Percentiles rank a stretch among this genome's conserved stretches.
These are phyloP conservation scores for Ptychobarbus kaznakovi DNA, from an alignment of 2,797 vertebrate genomes.

Conservation along the genomic window DNA sequence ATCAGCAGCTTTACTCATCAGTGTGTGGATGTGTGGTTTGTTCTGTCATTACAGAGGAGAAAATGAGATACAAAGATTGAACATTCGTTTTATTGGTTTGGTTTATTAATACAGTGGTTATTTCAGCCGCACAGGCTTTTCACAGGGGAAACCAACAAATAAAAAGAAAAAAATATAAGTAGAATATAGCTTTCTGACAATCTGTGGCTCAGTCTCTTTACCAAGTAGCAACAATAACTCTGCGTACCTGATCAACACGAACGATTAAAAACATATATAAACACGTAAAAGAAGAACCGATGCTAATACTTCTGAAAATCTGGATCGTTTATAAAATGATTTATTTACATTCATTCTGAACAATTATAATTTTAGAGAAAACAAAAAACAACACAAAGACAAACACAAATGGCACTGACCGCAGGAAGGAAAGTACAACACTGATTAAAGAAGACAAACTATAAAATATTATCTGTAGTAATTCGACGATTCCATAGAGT, in stretches of 20 bases:
- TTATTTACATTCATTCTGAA: constrained; percentile 83
- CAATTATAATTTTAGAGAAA: constrained; percentile 71
- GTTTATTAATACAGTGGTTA: constrained; percentile 85
- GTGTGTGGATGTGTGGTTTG: neutral
- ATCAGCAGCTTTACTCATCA: neutral
- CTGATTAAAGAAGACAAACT: constrained; percentile 78
- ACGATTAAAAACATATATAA: constrained; percentile 66
- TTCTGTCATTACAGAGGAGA: neutral
- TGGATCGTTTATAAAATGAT: constrained; percentile 76
- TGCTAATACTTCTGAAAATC: constrained; percentile 79
- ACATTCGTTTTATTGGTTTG: constrained; percentile 86
- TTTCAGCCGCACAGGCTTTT: constrained; percentile 74
- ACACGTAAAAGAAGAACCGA: constrained; percentile 67
- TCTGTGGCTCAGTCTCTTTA: constrained; percentile 84
- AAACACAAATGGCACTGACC: constrained; percentile 69
- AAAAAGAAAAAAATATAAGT: constrained; percentile 75
- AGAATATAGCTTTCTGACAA: constrained; percentile 80
- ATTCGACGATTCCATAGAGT: constrained; percentile 75
- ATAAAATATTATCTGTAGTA: constrained; percentile 74
- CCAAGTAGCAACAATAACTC: constrained; percentile 68
- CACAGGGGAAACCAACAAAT: constrained; percentile 74
- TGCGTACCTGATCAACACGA: constrained; percentile 75
- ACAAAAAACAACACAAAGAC: constrained; percentile 53
- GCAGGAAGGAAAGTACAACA: constrained; percentile 72
- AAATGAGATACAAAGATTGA: constrained; percentile 67